Evolutionary conservation across 2,797 vertebrate genomes (phyloP).

Genomic region (Sebastolobus altivelis): DNA sequence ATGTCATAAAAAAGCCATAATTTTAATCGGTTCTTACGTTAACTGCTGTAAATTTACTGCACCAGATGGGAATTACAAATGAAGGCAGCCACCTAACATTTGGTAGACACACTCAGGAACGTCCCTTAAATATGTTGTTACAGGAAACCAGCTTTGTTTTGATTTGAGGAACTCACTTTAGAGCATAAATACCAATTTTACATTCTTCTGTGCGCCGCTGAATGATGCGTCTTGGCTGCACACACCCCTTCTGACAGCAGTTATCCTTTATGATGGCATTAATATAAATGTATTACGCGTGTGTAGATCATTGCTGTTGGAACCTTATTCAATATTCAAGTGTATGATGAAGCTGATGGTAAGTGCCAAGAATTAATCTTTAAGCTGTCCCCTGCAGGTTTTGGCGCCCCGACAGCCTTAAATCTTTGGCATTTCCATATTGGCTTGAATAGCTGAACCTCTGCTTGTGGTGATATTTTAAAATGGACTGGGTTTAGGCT

Average conservation of each 20-base stretch:
- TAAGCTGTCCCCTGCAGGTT: conserved; percentile 8
- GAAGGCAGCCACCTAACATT: neutral
- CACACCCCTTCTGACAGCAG: neutral
- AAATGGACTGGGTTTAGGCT: conserved; percentile 26
- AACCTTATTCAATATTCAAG: conserved; percentile 16
- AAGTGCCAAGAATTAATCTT: conserved; percentile 22
- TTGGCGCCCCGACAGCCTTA: conserved; percentile 5
- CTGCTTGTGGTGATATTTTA: conserved; percentile 41
- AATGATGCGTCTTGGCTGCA: conserved; percentile 14
- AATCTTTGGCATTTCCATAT: conserved; percentile 27
- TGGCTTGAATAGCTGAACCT: conserved; percentile 22
- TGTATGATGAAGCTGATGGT: conserved; percentile 10
- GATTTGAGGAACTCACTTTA: neutral
- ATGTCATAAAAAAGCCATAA: conserved; percentile 20
- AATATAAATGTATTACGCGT: conserved; percentile 3
- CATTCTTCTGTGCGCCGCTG: neutral
- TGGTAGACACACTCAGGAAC: neutral
- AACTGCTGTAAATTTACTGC: conserved; percentile 7
- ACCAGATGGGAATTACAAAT: conserved; percentile 28
- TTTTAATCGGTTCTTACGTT: conserved; percentile 19
- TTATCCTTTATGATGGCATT: conserved; percentile 4
- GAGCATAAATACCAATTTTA: neutral
- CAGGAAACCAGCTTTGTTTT: conserved; percentile 5
- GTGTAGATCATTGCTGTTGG: neutral
- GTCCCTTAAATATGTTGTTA: conserved; percentile 8